Evolutionary conservation across 2,113 vertebrate genomes (phyloP), one percentile per base, ranked within the genome.

Genomic region (Xiphophorus maculatus): DNA sequence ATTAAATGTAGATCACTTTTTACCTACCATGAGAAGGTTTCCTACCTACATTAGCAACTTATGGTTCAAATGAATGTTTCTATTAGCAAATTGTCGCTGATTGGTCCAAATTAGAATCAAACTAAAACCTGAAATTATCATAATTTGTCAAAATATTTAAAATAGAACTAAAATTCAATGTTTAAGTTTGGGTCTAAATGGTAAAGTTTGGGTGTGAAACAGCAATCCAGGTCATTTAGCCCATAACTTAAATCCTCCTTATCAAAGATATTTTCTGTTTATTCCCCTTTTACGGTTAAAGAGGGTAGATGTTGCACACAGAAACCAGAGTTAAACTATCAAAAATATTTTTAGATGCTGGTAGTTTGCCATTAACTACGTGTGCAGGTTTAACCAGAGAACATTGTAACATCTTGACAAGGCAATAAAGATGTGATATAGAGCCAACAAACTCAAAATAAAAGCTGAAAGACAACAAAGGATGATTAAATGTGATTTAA

Each of bases 311-410:
- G 3, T 61, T n/a, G 17, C 63, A 42, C 13, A 54, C 63, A 79
- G 63, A 33, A 62, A n/a, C 8, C 11, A 48, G 11, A 40, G 48
- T 60, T 29, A 54, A 33, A n/a, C 48, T 12, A 73, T 78, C 54
- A 68, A 85, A 58, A 12, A 30, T 51, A 68, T 80, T 70, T 17
- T 66, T 12, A 25, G 35, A 3, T 29, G 9, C 51, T 68, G 77
- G 58, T 71, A 71, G 87, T 90, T 88, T 82, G 10, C 58, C 74
- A 90, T 88, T 90, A 89, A 88, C 86, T 72, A 2, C 3, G 13
- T 32, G 64, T 13, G 35, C 22, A 3, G 0, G 0, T 35, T 54
- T 68, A 61, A 51, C 28, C 40, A 14, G 22, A 83, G 69, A 66
- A 69, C 75, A 73, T 6, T 25, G 13, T 29, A 37, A 48, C 4